Percentiles rank a stretch among this genome's conserved stretches.
Conservation (phyloP, 2,888 invertebrate genomes). For the Xiphydria camelus region DNA sequence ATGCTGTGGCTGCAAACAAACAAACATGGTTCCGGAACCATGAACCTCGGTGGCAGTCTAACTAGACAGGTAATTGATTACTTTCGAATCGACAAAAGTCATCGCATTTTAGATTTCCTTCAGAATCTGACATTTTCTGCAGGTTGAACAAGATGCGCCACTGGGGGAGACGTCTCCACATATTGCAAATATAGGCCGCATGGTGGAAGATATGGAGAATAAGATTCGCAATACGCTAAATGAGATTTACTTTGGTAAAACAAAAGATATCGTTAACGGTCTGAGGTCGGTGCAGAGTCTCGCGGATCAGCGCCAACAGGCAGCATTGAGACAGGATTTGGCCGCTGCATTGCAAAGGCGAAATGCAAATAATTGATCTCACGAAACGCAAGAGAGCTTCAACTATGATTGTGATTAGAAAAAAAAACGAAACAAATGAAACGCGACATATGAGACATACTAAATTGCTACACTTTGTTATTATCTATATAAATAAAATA, state of each 20-base stretch:
- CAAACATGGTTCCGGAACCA: constrained; percentile 93
- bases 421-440: constrained; percentile 17
- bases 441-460: constrained; percentile 23
- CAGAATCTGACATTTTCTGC: too few species aligned
- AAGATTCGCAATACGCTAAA: constrained; percentile 98
- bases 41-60: constrained; percentile 98
- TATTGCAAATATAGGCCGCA: constrained; percentile 96
- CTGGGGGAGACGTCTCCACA: constrained; percentile 95
- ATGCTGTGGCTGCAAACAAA: constrained; percentile 99
- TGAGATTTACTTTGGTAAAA: constrained; percentile 99
- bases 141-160: constrained; percentile 88
- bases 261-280: constrained; percentile 96
- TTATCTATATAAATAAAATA: constrained; percentile 39
- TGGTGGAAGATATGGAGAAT: constrained; percentile 99
- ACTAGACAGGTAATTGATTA: constrained; percentile 80
- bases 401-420: constrained; percentile 52
- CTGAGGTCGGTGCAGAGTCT: constrained; percentile 81
- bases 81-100: constrained; percentile 6
- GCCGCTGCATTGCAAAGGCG: constrained; percentile 82
- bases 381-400: constrained; percentile 42
- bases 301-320: constrained; percentile 82
- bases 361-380: constrained; percentile 67
- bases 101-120: constrained; percentile 12
- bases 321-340: constrained; percentile 82
- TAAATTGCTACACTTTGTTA: constrained; percentile 45